Evolutionary conservation across 2,113 vertebrate species (phyloP).

Genomic region (Colistium nudipinnis): DNA sequence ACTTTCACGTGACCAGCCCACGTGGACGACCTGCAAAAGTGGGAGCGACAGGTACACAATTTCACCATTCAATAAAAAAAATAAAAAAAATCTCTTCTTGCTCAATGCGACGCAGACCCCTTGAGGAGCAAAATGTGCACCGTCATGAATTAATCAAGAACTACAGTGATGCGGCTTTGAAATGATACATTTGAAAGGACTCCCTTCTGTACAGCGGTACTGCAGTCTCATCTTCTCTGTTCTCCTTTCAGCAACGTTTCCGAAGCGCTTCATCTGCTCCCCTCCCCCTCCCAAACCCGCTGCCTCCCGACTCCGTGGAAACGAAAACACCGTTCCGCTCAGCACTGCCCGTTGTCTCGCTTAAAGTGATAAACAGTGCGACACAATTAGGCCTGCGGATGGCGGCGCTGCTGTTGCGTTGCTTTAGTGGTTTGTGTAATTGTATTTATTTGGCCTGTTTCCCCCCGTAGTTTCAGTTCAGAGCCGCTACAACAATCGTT

Average conservation of each 20-base stretch:
- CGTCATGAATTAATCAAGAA: slow-evolving; percentile 2
- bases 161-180: not conserved
- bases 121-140: not conserved
- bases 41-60: slow-evolving; percentile 27
- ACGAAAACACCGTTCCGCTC: not conserved
- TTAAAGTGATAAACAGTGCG: not conserved
- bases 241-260: slow-evolving; percentile 10
- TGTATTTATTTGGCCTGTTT: not conserved
- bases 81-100: not conserved
- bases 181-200: not conserved
- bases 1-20: slow-evolving; percentile 92
- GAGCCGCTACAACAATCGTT: not conserved
- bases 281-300: not conserved
- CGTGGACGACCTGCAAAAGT: slow-evolving; percentile 88
- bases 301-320: not conserved
- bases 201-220: not conserved
- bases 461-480: not conserved
- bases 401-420: not conserved
- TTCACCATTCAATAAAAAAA: not conserved
- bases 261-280: slow-evolving; percentile 2
- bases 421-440: not conserved
- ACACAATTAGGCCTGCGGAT: too few species aligned
- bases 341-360: not conserved
- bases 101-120: not conserved
- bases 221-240: slow-evolving; percentile 32